Evolutionary conservation across 2,888 invertebrate species (phyloP), one percentile per base, ranked within the genome.

Genomic region (Metopia argyrocephala): DNA sequence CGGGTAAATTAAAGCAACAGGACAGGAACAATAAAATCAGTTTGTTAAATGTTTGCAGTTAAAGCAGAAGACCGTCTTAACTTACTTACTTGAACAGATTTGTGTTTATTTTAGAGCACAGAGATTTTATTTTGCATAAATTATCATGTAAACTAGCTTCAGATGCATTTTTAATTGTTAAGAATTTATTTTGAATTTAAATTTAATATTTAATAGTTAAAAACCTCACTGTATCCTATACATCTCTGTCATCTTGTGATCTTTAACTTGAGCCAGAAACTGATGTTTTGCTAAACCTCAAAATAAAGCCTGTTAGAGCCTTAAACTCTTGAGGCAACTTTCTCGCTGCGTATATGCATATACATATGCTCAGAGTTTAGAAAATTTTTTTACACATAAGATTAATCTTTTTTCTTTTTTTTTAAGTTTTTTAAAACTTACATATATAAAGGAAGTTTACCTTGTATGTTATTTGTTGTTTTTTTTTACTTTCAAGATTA

Each of bases 331-430:
- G 59, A 48, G 48, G 18, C 66, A 78, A 73, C 78, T 78, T 78
- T 78, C 78, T 68, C 78, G 78, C 78, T 73, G 66, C 73, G 78
- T 71, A 73, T n/a, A n/a, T n/a, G n/a, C n/a, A n/a, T n/a, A n/a
- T n/a, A n/a, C n/a, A n/a, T n/a, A n/a, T n/a, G n/a, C n/a, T n/a
- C n/a, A n/a, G n/a, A 48, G 31, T 62, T 78, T 21, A 48, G 65
- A 71, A 23, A 71, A 23, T 65, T 21, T 62, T 46, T 66, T 15
- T 52, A 31, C 28, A 62, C 18, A 61, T 45, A 6, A n/a, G 38
- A 61, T 31, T 31, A 31, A 70, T n/a, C n/a, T n/a, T n/a, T n/a
- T n/a, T n/a, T n/a, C n/a, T 50, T 50, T 50, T 52, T 21, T 21
- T 21, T 3, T 38, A 1, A 15, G 12, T 38, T 38, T 38, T 15